Evolutionary conservation across 2,113 vertebrate genomes (phyloP), one percentile per base, ranked within the genome.

Genomic region (Anoura caudifer): DNA sequence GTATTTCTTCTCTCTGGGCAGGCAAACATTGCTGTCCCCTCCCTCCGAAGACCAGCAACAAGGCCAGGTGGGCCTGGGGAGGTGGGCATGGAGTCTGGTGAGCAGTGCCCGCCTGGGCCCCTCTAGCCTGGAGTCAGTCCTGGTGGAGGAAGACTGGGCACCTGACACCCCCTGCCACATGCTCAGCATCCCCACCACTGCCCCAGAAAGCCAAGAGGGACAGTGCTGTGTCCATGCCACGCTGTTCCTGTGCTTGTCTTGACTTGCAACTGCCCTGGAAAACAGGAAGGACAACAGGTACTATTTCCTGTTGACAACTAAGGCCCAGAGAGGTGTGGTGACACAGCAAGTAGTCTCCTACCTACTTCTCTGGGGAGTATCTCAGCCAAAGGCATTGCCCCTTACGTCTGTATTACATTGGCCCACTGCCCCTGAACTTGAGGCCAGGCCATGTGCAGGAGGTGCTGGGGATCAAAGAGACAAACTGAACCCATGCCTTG

Each of bases 321-420:
- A 77, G 63, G 83, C 61, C 84, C 81, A 72, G 92, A 92, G 70
- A 56, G 11, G 52, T 26, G 77, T 33, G 52, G 45, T 65, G 84
- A 92, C 70, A 56, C 26, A 79, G 88, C 52, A 63, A 63, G 31
- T 1, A 28, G 24, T 72, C 52, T 80, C 72, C 69, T 11, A 36
- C 10, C 61, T 63, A 28, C 65, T 90, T 87, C 50, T 91, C 65
- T 3, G 2, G 50, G 67, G 31, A 5, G 28, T 26, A 36, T 73
- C 38, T 11, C 86, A 85, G 63, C n/a, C 56, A 20, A 81, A 91
- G 41, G 24, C 75, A 43, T 36, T 31, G 28, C 41, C 82, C 31
- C 12, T 80, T 41, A 59, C 0, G 0, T n/a, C 50, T 61, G 17
- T 14, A 52, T 63, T 28, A 13, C 20, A 31, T 26, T 31, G 59